Evolutionary conservation across 1,140 invertebrate genomes (phyloP).

Genomic region (Drosophila funebris): DNA sequence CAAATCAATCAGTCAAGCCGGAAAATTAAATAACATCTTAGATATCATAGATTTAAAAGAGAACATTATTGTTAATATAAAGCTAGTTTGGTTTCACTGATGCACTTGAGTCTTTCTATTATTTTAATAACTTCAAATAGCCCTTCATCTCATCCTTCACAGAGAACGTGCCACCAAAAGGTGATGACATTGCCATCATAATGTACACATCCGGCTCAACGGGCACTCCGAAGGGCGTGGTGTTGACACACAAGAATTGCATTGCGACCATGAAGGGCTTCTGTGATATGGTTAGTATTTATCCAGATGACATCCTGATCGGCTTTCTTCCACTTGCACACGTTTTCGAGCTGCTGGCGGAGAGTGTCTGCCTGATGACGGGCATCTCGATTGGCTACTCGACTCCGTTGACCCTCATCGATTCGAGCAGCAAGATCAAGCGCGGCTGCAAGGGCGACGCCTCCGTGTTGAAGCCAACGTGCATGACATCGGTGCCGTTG

Average conservation of each 20-base stretch:
- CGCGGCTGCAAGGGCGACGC: conserved; percentile 96
- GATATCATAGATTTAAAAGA: no score
- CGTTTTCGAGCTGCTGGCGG: conserved; percentile 96
- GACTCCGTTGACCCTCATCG: conserved; percentile 96
- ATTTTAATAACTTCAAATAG: no score
- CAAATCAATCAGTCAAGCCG: no score
- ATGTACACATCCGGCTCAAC: conserved; percentile 99
- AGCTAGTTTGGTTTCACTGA: no score
- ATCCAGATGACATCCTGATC: conserved; percentile 92
- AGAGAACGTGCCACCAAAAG: conserved; percentile 86
- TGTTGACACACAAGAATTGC: conserved; percentile 96
- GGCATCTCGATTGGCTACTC: conserved; percentile 99
- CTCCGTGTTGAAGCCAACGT: conserved; percentile 94
- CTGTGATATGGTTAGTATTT: conserved; percentile 90
- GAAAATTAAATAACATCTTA: no score
- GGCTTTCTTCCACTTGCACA: conserved; percentile 98
- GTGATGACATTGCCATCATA: conserved; percentile 94
- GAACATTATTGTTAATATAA: no score
- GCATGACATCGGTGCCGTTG: conserved; percentile 97
- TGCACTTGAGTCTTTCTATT: no score
- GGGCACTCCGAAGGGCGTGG: conserved; percentile 94
- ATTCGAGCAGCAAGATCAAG: conserved; percentile 98
- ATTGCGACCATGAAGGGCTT: conserved; percentile 95
- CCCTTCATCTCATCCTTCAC: no score
- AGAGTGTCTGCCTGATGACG: conserved; percentile 89